phyloP scores from a whole-genome alignment of 2,113 vertebrate genomes.

The Aplodontia rufa region DNA sequence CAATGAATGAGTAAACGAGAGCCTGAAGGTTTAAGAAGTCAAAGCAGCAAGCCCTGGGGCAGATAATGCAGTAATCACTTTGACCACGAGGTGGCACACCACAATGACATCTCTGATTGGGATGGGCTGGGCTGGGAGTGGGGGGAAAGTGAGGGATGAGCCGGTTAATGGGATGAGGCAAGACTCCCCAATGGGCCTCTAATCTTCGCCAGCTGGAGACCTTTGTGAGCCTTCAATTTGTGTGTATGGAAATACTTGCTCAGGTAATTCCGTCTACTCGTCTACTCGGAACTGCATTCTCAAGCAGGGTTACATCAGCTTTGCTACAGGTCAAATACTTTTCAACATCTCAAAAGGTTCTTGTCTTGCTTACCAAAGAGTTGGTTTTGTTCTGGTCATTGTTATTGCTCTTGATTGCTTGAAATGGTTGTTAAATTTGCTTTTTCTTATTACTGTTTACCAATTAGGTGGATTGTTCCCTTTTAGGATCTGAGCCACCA shows the following conservation, averaged over 20 bases:
- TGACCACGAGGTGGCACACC: conserved; percentile 53
- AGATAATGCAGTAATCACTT: background rate
- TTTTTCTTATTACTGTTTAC: background rate
- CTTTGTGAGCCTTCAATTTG: background rate
- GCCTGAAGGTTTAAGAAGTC: background rate
- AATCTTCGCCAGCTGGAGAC: background rate
- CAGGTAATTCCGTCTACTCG: background rate
- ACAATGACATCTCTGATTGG: background rate
- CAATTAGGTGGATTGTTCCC: background rate
- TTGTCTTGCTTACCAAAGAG: background rate
- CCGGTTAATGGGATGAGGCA: background rate
- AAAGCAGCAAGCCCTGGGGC: background rate
- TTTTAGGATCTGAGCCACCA: background rate
- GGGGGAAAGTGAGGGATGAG: background rate
- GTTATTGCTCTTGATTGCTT: background rate
- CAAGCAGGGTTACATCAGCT: background rate
- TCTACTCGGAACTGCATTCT: background rate
- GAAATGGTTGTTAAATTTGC: background rate
- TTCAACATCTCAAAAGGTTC: background rate
- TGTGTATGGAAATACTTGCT: background rate
- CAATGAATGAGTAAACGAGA: background rate
- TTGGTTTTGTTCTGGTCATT: background rate
- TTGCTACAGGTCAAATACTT: background rate
- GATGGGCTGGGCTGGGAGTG: background rate
- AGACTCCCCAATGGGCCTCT: background rate